Evolutionary conservation across 2,797 vertebrate species (phyloP), one percentile per base, ranked within the genome.

Genomic region (Poliocrania exsul): DNA sequence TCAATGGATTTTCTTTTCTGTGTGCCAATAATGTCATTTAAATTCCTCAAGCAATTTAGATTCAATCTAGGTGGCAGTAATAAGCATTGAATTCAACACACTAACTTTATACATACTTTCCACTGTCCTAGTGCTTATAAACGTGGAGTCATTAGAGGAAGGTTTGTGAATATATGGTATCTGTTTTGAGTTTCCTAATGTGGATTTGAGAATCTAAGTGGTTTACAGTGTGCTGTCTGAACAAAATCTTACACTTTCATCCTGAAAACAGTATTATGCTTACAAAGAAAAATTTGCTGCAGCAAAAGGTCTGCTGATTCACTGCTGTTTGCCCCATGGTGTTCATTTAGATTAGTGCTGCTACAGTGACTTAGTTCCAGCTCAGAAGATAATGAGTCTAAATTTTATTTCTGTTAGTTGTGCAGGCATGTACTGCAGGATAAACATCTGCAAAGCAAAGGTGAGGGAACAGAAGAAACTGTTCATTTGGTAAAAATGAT

Each of bases 361-460:
- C 95, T 97, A 66, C 94, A 94, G 29, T 96, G 95, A 90, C 95
- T 97, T 96, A 96, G 95, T 97, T 97, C 91, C 83, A 96, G 90
- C 81, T 96, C 93, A 94, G 86, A 96, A 86, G 75, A 95, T 96
- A 97, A 97, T 97, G 95, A 97, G 93, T 86, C 87, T 77, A 84
- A 79, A 94, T 96, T 95, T 97, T 92, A 79, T 93, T 96, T 94
- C 87, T 98, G 67, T 95, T 96, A 95, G 87, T 47, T 97, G 90
- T 93, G 33, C 96, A 98, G 97, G 88, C 83, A 96, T 73, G 66
- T 96, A 89, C 96, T 97, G 73, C 95, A 98, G 93, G 93, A 97
- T 95, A 98, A 98, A 93, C 97, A 97, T 88, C 96, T 98, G 80
- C 92, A 96, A 97, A 97, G 98, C 72, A 98, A 98, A 98, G 88